Conservation (phyloP, 2,113 vertebrate species). For the Pontoporia blainvillei region DNA sequence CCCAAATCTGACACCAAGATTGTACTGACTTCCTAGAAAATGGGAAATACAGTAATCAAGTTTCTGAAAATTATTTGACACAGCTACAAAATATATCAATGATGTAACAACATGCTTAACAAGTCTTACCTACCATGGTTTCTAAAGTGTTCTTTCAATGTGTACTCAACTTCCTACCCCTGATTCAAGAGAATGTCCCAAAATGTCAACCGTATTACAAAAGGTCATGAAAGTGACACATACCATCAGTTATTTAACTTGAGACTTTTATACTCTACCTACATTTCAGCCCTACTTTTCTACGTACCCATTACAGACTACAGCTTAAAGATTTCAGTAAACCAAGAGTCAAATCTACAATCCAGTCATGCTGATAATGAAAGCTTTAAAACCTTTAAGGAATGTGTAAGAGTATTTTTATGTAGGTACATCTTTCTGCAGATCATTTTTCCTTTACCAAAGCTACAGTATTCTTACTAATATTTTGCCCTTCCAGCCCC, state of each 20-base stretch:
- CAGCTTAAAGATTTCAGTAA: not conserved
- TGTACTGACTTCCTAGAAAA: conserved; percentile 1
- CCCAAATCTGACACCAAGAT: not conserved
- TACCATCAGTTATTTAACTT: not conserved
- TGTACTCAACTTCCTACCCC: not conserved
- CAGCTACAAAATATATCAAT: not conserved
- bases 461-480: not conserved
- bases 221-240: not conserved
- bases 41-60: not conserved
- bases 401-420: not conserved
- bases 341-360: not conserved
- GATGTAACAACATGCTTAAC: not conserved
- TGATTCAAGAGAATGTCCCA: not conserved
- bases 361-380: not conserved
- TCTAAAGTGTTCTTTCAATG: not conserved
- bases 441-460: not conserved
- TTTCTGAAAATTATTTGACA: conserved; percentile 9
- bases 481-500: not conserved
- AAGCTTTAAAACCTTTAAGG: not conserved
- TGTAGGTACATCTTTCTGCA: not conserved
- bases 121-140: not conserved
- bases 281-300: not conserved
- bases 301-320: not conserved
- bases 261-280: not conserved
- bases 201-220: not conserved